Percentiles rank a stretch among this genome's conserved stretches.
Evolutionary conservation across 30 jellyfish, hydroid and myxozoan genomes (phyloP).

Genomic region (Sanderia malayensis): DNA sequence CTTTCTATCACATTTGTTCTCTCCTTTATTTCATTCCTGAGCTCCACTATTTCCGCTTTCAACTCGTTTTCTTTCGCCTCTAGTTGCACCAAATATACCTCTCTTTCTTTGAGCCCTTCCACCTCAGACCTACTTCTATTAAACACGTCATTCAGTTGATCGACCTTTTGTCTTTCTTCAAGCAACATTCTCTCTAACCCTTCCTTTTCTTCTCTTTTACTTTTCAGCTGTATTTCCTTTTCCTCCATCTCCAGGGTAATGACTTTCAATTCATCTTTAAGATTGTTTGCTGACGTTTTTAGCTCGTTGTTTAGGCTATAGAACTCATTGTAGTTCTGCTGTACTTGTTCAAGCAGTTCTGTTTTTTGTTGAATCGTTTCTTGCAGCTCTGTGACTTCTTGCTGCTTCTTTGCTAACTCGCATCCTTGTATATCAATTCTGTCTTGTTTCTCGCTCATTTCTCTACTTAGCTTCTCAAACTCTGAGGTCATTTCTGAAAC

Average conservation of each 20-base stretch:
- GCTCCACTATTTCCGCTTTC: slow-evolving; percentile 4
- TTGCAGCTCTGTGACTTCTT: not conserved
- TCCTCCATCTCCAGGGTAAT: not conserved
- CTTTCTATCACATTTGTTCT: not conserved
- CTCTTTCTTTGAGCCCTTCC: slow-evolving; percentile 12
- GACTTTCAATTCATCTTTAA: not conserved
- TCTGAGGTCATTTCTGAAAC: slow-evolving; percentile 8
- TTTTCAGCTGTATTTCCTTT: not conserved
- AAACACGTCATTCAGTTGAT: slow-evolving; percentile 8
- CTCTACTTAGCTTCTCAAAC: slow-evolving; percentile 5
- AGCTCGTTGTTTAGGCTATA: not conserved
- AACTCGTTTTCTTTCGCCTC: slow-evolving; percentile 29
- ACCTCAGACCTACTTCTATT: slow-evolving; percentile 5
- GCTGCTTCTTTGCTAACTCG: slow-evolving; percentile 2
- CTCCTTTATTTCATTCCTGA: not conserved
- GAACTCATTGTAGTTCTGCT: not conserved
- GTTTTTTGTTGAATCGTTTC: not conserved
- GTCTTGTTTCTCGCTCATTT: not conserved
- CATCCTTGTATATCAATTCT: not conserved
- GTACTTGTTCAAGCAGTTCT: not conserved
- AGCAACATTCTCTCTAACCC: not conserved
- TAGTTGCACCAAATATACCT: not conserved
- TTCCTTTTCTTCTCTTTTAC: slow-evolving; percentile 2
- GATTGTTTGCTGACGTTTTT: not conserved
- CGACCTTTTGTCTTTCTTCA: slow-evolving; percentile 5